Base-by-base conservation (phyloP, 2,113 vertebrate genomes). In the Steatornis caripensis region DNA sequence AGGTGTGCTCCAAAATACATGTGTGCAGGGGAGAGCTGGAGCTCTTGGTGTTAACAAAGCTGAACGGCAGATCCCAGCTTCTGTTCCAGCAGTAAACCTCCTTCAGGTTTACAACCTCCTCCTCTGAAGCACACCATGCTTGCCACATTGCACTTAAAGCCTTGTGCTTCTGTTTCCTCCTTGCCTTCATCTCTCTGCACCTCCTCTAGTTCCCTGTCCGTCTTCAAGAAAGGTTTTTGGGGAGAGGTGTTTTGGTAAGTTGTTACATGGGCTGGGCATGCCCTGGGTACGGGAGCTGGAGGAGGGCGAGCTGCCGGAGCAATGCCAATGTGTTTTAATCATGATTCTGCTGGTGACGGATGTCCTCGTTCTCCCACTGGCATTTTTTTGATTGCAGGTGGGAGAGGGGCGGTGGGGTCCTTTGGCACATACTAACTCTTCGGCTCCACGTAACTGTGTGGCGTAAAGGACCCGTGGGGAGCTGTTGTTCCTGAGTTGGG, bases 261-360 rank as follows among this genome's bases (percentile, higher is more conserved):
- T 90, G 15, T 68, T 80, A 84, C 66, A 29, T 34, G 61, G 79
- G 93, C 80, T 89, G 89, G 80, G 93, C 95, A 96, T 84, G 93
- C 90, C 82, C 60, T 96, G 93, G 90, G 84, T 65, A 61, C 87
- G 49, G 55, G 82, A 97, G 94, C 74, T 92, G 87, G 68, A 72
- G 93, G 94, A 81, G 86, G 71, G 93, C 21, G 84, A 89, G 94
- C 89, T 93, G 95, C 94, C 27, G 57, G 96, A 93, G 95, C 4
- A 41, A 93, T 91, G 95, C 70, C 69, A 84, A 26, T 9, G 19
- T 71, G 72, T 89, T 97, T 76, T 81, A 95, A 90, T 97, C 39
- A 18, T 84, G 45, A 92, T 96, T 85, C 74, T 14, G 57, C 57
- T 15, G 84, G 66, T 97, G 96, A 96, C 84, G 95, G 97, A 97